A percentile compares a stretch with the other conserved stretches of the same genome.
Evolutionary conservation across 2,797 vertebrate genomes (phyloP).

Genomic region (Tinamus major): DNA sequence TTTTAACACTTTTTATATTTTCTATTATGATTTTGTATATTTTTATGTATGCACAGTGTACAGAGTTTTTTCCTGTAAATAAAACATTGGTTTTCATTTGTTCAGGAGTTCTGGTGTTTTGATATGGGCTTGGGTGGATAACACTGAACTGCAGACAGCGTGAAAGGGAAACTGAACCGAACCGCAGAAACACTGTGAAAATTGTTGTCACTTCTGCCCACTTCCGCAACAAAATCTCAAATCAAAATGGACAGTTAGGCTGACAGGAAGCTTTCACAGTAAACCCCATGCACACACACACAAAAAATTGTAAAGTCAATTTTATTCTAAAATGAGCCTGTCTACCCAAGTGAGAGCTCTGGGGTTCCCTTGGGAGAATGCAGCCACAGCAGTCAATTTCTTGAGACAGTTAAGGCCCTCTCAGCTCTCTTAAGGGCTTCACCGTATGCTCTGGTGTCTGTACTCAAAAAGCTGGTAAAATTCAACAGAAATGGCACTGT

Average conservation of each 20-base stretch:
- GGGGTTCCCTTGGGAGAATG: background rate
- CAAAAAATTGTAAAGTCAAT: background rate
- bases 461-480: background rate
- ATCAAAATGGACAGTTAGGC: background rate
- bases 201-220: background rate
- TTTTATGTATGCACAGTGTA: conserved; percentile 86
- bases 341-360: fast-evolving
- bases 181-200: too few species aligned
- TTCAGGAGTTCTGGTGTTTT: conserved; percentile 56
- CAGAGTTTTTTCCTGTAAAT: conserved; percentile 85
- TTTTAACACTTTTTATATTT: conserved; percentile 87
- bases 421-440: background rate
- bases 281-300: background rate
- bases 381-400: background rate
- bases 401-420: background rate
- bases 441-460: background rate
- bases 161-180: background rate
- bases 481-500: background rate
- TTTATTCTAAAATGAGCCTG: background rate
- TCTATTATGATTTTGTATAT: conserved; percentile 88
- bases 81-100: conserved; percentile 83
- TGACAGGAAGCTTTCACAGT: background rate
- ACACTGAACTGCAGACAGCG: background rate
- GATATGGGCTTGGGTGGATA: background rate
- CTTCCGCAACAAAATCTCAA: background rate